Evolutionary conservation across 2,888 invertebrate species (phyloP), one percentile per base, ranked within the genome.

Genomic region (Eristalis pertinax): DNA sequence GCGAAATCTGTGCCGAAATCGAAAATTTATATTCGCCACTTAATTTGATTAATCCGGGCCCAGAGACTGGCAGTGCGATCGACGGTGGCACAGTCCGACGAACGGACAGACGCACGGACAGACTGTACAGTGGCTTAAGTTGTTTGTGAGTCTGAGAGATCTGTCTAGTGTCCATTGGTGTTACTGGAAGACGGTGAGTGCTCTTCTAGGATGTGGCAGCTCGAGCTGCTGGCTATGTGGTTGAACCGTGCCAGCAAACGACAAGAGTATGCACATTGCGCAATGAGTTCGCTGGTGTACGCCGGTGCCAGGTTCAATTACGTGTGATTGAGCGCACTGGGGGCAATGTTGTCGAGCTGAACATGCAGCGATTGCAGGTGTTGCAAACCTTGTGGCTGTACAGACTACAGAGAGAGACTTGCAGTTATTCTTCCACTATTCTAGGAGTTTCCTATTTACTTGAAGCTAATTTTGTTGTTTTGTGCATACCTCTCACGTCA

Each of bases 221-320:
- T 77, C 73, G 73, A n/a, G 19, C 50, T 8, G 41, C 19, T 62
- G 64, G 35, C 62, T 19, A 26, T 63, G 75, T 72, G 74, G 69
- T 69, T 41, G 41, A 43, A 43, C 73, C 50, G 65, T 38, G 60
- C 65, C 56, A n/a, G 11, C 43, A 56, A 67, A 24, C 58, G 38
- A n/a, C n/a, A n/a, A n/a, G n/a, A 56, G 62, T 72, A 70, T 85
- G 85, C 83, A 24, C 67, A 83, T 86, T 86, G 83, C 83, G 83
- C 86, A 86, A 86, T 78, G 86, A 60, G 67, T 74, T 75, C 56
- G 62, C 65, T 83, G 19, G 19, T 50, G 86, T 83, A 82, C 83
- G 8, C 10, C 8, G 65, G n/a, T 83, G 86, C 74, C 86, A 86
- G 78, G 70, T 79, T 86, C 86, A 86, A 86, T 86, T 86, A 78